phyloP scores from a whole-genome alignment of 2,797 vertebrate genomes.

The Spheniscus humboldti region DNA sequence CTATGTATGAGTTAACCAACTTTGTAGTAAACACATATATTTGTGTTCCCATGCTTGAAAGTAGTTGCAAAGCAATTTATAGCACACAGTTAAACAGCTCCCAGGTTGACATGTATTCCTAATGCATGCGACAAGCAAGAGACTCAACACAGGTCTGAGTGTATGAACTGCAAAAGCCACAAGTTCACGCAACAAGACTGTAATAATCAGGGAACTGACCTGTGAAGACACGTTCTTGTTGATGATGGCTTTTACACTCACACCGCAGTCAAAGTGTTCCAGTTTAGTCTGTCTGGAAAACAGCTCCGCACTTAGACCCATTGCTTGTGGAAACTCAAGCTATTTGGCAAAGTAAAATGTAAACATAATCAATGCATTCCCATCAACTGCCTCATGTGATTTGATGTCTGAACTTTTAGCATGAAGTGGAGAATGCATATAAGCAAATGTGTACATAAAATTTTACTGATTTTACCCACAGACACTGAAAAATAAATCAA shows the following conservation, averaged over 20 bases:
- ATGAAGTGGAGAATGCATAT: background rate
- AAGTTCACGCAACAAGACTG: background rate
- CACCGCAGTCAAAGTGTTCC: slow-evolving; percentile 68
- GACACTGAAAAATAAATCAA: background rate
- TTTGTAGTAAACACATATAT: background rate
- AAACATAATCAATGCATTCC: background rate
- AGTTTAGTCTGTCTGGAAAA: slow-evolving; percentile 60
- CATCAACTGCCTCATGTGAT: background rate
- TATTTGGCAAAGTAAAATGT: slow-evolving; percentile 59
- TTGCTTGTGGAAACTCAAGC: slow-evolving; percentile 75
- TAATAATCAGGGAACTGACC: slow-evolving; percentile 58
- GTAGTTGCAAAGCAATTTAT: background rate
- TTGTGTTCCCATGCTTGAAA: background rate
- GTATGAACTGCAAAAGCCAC: background rate
- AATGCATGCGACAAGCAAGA: background rate
- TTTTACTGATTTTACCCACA: background rate
- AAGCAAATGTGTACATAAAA: background rate
- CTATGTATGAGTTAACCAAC: background rate
- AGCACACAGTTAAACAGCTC: background rate
- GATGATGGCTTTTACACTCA: slow-evolving; percentile 65
- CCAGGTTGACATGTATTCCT: background rate
- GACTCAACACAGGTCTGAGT: background rate
- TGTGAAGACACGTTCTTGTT: slow-evolving; percentile 69
- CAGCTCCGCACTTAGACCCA: slow-evolving; percentile 74
- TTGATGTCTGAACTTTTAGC: background rate